Base-by-base conservation (phyloP, 2,113 vertebrate genomes). In the Ammodramus savannarum region DNA sequence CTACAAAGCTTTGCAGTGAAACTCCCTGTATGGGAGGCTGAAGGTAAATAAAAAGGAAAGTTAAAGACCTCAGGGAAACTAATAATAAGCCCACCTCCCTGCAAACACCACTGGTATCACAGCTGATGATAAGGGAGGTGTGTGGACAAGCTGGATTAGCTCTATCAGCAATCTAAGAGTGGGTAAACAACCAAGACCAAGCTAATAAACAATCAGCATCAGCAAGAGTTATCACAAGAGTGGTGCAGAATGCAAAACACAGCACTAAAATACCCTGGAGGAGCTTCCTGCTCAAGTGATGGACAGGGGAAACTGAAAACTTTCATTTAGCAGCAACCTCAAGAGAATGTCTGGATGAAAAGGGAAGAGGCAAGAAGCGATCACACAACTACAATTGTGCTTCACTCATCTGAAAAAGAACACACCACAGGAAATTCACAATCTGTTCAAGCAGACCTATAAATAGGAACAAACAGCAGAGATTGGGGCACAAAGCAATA, bases 1-100 rank as follows among this genome's bases (percentile, higher is more conserved):
- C 61, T 1, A 6, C 0, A 0, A 84, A 62, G 32, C 0, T 0
- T 0, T 49, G 49, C 44, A 54, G 32, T 16, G 8, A 41, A 86
- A 57, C 29, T 59, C 19, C 57, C 31, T 0, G 0, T 32, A 16
- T 0, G 59, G 16, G 38, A 93, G 19, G 34, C 29, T 41, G 19
- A 69, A 86, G 25, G n/a, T 20, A 61, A 77, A 84, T 12, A 15
- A 89, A 92, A 92, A 76, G 34, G 22, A 52, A 90, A 65, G 55
- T 66, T 26, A 63, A 87, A 75, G 68, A 51, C 57, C 78, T 75
- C 34, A 46, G 43, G 21, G n/a, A 78, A 81, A 55, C 7, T 27
- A 69, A 16, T 27, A 69, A 16, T 2, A 54, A 51, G 36, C 43
- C 58, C 57, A 58, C 27, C 61, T 27, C 19, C 34, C n/a, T 2